phyloP scores from a whole-genome alignment of 2,888 invertebrate genomes.

The Sipha maydis region DNA sequence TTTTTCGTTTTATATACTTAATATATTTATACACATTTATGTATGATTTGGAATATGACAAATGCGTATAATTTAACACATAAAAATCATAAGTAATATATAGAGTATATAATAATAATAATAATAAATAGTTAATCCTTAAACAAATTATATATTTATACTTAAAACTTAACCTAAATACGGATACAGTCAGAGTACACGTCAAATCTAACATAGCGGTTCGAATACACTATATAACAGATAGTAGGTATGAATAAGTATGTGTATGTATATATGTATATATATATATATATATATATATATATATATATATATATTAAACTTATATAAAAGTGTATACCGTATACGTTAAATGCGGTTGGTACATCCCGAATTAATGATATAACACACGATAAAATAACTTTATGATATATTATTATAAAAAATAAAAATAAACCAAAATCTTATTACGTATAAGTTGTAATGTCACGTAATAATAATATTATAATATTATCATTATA shows the following conservation, averaged over 20 bases:
- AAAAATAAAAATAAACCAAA: neutral
- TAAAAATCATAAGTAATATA: neutral
- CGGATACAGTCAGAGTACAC: neutral
- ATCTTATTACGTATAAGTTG: neutral
- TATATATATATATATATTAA: neutral
- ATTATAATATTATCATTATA: neutral
- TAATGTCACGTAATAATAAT: neutral
- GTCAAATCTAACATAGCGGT: slow-evolving; percentile 14
- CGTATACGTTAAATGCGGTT: slow-evolving; percentile 6
- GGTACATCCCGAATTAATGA: slow-evolving; percentile 3
- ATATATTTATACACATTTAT: slow-evolving; percentile 1
- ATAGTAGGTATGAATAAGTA: neutral
- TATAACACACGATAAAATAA: neutral
- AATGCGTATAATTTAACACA: slow-evolving; percentile 1
- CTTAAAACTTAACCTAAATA: slow-evolving; percentile 14
- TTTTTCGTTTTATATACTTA: slow-evolving; percentile 22
- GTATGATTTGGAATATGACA: slow-evolving; percentile 12
- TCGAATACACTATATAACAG: slow-evolving; percentile 1
- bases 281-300: no score
- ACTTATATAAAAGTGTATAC: neutral
- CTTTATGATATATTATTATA: neutral
- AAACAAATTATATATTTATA: neutral
- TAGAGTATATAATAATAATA: slow-evolving; percentile 18
- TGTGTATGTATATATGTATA: no score
- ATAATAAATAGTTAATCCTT: slow-evolving; percentile 21